phyloP scores from a whole-genome alignment of 2,888 invertebrate species.

The Parelbella ahira region DNA sequence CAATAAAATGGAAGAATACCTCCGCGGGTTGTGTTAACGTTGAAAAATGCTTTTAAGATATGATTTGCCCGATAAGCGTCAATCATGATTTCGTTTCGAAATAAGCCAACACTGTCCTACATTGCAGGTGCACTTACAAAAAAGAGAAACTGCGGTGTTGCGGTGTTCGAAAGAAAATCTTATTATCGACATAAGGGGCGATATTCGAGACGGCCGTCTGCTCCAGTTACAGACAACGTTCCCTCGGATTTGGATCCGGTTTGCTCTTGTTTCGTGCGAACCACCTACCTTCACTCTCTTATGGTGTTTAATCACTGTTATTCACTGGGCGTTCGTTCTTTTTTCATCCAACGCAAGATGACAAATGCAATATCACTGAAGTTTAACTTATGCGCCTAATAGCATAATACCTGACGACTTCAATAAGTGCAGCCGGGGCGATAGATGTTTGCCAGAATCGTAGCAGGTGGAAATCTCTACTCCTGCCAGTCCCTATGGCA shows the following conservation, averaged over 20 bases:
- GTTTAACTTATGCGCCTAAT: too few relatives aligned
- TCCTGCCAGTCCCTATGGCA: too few relatives aligned
- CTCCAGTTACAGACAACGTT: conserved; percentile 76
- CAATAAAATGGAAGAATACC: too few relatives aligned
- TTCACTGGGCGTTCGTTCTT: conserved; percentile 36
- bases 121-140: conserved; percentile 71
- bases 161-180: conserved; percentile 72
- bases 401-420: too few relatives aligned
- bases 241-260: conserved; percentile 73
- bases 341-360: too few relatives aligned
- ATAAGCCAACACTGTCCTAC: conserved; percentile 67
- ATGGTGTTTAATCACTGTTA: conserved; percentile 64
- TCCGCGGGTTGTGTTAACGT: too few relatives aligned
- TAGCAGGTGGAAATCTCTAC: too few relatives aligned
- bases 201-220: conserved; percentile 70
- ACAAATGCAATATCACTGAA: too few relatives aligned
- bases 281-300: conserved; percentile 63
- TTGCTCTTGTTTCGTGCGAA: conserved; percentile 65
- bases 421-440: too few relatives aligned
- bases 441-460: too few relatives aligned
- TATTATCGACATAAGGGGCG: conserved; percentile 76
- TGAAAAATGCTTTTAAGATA: conserved; percentile 33
- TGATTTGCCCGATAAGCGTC: conserved; percentile 55
- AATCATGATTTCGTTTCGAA: conserved; percentile 59
- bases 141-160: conserved; percentile 71